A percentile compares a stretch with the other conserved stretches of the same genome.
phyloP scores from a whole-genome alignment of 2,797 vertebrate species.

The Chrosomus eos region DNA sequence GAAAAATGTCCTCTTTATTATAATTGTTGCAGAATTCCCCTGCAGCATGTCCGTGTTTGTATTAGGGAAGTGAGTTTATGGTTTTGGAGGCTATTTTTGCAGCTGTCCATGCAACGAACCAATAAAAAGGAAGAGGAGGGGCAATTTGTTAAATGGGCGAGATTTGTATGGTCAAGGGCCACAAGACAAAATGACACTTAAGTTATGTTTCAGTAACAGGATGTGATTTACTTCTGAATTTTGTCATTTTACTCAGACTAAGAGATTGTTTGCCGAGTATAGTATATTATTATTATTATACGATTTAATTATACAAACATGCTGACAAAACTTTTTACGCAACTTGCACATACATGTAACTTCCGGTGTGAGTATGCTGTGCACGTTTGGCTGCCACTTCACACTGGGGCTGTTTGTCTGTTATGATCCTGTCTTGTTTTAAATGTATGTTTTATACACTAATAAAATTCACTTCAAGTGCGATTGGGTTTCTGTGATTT shows the following conservation, averaged over 20 bases:
- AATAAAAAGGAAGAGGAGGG: constrained; percentile 29
- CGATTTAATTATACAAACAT: not conserved
- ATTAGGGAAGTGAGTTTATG: constrained; percentile 67
- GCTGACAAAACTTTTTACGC: not conserved
- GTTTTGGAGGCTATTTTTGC: constrained; percentile 67
- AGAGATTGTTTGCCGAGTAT: not conserved
- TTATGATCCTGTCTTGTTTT: not conserved
- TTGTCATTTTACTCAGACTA: not conserved
- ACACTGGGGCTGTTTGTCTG: not conserved
- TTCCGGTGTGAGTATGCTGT: not conserved
- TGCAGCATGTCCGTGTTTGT: constrained; percentile 74
- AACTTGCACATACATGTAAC: not conserved
- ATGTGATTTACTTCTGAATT: not conserved
- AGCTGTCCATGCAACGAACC: constrained; percentile 62
- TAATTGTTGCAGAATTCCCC: constrained; percentile 79
- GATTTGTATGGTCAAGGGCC: constrained; percentile 4
- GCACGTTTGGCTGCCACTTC: not conserved
- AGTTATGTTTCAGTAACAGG: not conserved
- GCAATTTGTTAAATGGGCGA: constrained; percentile 14
- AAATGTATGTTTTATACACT: not conserved
- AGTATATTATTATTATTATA: not conserved
- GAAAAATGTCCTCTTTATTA: constrained; percentile 72
- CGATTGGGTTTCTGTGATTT: not conserved
- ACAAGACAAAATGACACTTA: not conserved
- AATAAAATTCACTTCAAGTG: not conserved